Percentiles rank a stretch among this genome's conserved stretches.
These are phyloP conservation scores for Gavia stellata DNA, from an alignment of 2,113 vertebrate species.

Conservation along the genomic window DNA sequence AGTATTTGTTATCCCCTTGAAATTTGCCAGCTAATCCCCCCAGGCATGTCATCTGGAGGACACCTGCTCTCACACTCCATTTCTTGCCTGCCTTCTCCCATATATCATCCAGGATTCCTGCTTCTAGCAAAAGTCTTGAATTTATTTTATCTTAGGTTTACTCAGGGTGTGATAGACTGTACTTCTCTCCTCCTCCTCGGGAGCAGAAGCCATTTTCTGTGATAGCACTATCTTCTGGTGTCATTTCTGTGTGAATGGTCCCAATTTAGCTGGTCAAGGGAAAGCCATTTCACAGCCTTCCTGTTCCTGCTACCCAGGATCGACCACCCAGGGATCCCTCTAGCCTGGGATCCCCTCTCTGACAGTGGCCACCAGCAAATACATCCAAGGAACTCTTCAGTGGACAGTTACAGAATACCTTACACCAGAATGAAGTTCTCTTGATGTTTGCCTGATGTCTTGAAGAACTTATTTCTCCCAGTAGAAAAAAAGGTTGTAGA, in stretches of 20 bases:
- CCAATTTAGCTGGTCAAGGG: not conserved
- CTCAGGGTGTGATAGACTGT: not conserved
- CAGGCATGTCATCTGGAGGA: constrained; percentile 6
- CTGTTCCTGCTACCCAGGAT: not conserved
- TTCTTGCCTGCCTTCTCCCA: not conserved
- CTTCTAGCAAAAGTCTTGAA: not conserved
- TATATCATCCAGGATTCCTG: not conserved
- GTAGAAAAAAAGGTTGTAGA: not conserved
- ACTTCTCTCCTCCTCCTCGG: not conserved
- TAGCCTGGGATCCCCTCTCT: not conserved
- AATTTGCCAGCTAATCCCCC: not conserved
- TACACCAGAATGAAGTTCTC: not conserved
- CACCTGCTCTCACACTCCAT: not conserved
- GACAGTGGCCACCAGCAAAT: not conserved
- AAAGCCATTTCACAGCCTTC: not conserved
- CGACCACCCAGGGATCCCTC: no score
- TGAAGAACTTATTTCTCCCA: not conserved
- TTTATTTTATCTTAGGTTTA: not conserved
- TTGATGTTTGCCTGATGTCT: not conserved
- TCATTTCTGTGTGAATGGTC: not conserved
- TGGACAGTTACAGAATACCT: not conserved
- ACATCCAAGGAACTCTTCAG: not conserved
- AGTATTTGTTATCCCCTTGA: not conserved
- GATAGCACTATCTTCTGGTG: not conserved
- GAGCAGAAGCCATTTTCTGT: not conserved